phyloP scores from a whole-genome alignment of 1,140 invertebrate species.

The Popillia japonica region DNA sequence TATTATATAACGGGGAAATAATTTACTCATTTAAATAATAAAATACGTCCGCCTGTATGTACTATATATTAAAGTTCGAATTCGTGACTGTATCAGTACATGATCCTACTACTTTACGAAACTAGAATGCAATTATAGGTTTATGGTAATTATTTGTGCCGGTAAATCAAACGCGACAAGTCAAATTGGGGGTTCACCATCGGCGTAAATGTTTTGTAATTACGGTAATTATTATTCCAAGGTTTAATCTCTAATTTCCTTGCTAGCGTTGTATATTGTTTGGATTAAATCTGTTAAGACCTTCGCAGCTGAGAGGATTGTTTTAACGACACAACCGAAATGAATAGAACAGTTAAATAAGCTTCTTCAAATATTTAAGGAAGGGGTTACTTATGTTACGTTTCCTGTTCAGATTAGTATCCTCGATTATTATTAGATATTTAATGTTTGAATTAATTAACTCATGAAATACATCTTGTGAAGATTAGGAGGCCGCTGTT shows the following conservation, averaged over 20 bases:
- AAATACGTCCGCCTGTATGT: too few species aligned
- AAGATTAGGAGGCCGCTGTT: too few species aligned
- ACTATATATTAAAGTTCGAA: too few species aligned
- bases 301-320: neutral
- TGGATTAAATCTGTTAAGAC: conserved; percentile 20
- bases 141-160: conserved; percentile 26
- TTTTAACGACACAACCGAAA: neutral
- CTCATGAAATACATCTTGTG: too few species aligned
- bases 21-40: neutral
- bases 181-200: conserved; percentile 24
- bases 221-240: conserved; percentile 35
- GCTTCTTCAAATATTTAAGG: too few species aligned
- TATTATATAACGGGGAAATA: too few species aligned
- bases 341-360: neutral
- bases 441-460: too few species aligned
- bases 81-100: too few species aligned
- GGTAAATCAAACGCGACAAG: conserved; percentile 34
- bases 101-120: too few species aligned
- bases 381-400: too few species aligned
- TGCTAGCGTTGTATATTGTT: conserved; percentile 12
- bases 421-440: too few species aligned
- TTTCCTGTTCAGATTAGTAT: too few species aligned
- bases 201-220: conserved; percentile 37
- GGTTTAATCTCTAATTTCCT: conserved; percentile 33
- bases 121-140: conserved; percentile 7